Evolutionary conservation across 2,797 vertebrate genomes (phyloP).

Genomic region (Chrysocyon brachyurus): DNA sequence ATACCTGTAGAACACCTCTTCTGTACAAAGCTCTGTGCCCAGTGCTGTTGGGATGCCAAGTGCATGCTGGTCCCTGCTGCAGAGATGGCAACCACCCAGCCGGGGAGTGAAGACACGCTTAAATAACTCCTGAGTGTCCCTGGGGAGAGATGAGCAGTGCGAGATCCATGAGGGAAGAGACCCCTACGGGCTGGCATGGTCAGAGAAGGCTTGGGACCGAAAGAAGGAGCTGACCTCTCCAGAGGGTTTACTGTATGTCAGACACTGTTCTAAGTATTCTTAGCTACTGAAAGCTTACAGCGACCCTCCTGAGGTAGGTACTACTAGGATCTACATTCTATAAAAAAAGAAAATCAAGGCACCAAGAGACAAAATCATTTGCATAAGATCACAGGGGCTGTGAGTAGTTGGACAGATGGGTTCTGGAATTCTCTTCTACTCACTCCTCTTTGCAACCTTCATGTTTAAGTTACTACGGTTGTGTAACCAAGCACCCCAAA

Average conservation of each 20-base stretch:
- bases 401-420: not conserved
- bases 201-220: not conserved
- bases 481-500: not conserved
- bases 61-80: not conserved
- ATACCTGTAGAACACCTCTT: not conserved
- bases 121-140: not conserved
- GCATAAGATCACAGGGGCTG: not conserved
- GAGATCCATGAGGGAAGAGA: not conserved
- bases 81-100: not conserved
- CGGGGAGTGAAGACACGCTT: not conserved
- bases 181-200: not conserved
- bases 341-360: not conserved
- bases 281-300: not conserved
- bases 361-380: not conserved
- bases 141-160: not conserved
- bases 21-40: not conserved
- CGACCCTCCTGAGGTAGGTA: not conserved
- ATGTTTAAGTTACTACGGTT: not conserved
- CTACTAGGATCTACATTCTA: not conserved
- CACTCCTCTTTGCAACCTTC: not conserved
- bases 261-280: not conserved
- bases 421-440: not conserved
- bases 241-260: not conserved
- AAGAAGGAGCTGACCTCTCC: not conserved
- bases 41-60: not conserved